Percentiles rank a stretch among this genome's conserved stretches.
Conservation (phyloP, 2,888 invertebrate genomes). For the Callimorpha dominula region DNA sequence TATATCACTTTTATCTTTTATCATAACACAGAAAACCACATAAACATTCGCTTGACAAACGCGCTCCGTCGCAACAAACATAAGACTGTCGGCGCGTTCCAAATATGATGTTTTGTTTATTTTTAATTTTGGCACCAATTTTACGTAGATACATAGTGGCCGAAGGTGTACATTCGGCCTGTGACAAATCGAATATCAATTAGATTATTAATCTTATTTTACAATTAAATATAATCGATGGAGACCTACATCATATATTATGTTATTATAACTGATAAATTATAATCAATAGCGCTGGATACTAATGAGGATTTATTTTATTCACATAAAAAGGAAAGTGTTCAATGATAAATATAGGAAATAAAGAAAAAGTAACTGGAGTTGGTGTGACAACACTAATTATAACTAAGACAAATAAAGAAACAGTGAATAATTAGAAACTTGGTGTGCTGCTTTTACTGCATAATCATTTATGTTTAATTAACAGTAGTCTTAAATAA, state of each 20-base stretch:
- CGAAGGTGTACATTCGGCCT: conserved; percentile 64
- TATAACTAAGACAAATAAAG: conserved; percentile 24
- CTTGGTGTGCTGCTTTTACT: conserved; percentile 11
- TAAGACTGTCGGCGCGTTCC: conserved; percentile 82
- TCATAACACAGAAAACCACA: conserved; percentile 54
- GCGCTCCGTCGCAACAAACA: conserved; percentile 75
- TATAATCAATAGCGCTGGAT: background rate
- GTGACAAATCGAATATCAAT: conserved; percentile 47
- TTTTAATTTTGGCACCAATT: conserved; percentile 85
- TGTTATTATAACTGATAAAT: background rate
- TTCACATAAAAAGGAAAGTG: conserved; percentile 2
- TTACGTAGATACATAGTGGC: conserved; percentile 69
- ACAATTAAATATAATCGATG: too few relatives aligned
- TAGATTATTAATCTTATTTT: background rate
- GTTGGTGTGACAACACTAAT: conserved; percentile 16
- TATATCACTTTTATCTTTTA: conserved; percentile 57
- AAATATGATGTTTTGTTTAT: conserved; percentile 85
- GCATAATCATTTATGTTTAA: conserved; percentile 17
- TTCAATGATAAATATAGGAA: background rate
- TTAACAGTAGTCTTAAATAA: background rate
- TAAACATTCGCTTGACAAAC: conserved; percentile 69
- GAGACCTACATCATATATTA: too few relatives aligned
- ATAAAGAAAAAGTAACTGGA: conserved; percentile 1
- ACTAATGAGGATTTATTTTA: background rate
- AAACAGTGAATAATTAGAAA: conserved; percentile 15